phyloP scores from a whole-genome alignment of 2,797 vertebrate species.

The Enteromius mattozi region DNA sequence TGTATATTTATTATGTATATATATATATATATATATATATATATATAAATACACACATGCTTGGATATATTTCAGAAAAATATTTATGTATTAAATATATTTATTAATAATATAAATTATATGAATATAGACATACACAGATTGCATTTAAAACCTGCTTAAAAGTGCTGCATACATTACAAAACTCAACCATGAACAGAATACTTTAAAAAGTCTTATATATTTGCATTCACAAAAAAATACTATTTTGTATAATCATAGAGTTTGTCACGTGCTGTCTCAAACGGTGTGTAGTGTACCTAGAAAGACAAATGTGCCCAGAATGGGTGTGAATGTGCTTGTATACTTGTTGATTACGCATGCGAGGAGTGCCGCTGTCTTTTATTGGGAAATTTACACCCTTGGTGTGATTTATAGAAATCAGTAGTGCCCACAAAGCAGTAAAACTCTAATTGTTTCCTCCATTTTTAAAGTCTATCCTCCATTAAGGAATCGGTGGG shows the following conservation, averaged over 20 bases:
- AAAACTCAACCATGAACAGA: neutral
- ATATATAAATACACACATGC: too few relatives aligned
- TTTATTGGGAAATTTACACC: constrained; percentile 85
- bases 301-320: constrained; percentile 10
- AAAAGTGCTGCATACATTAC: neutral
- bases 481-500: constrained; percentile 83
- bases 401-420: constrained; percentile 85
- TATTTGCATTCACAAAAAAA: neutral
- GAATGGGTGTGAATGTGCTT: constrained; percentile 24
- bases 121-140: too few relatives aligned
- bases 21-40: too few relatives aligned
- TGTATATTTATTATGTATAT: too few relatives aligned
- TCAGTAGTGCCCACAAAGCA: constrained; percentile 82
- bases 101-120: too few relatives aligned
- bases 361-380: constrained; percentile 76
- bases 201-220: neutral
- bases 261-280: neutral
- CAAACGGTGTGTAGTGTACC: neutral
- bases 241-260: neutral
- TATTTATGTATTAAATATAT: too few relatives aligned
- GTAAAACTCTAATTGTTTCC: constrained; percentile 87
- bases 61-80: too few relatives aligned
- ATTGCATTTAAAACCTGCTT: neutral
- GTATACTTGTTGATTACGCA: constrained; percentile 81
- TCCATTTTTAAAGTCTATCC: constrained; percentile 84